A percentile compares a stretch with the other conserved stretches of the same genome.
These are phyloP conservation scores for Labeo calbasu DNA, from an alignment of 2,797 vertebrate genomes.

Conservation along the genomic window DNA sequence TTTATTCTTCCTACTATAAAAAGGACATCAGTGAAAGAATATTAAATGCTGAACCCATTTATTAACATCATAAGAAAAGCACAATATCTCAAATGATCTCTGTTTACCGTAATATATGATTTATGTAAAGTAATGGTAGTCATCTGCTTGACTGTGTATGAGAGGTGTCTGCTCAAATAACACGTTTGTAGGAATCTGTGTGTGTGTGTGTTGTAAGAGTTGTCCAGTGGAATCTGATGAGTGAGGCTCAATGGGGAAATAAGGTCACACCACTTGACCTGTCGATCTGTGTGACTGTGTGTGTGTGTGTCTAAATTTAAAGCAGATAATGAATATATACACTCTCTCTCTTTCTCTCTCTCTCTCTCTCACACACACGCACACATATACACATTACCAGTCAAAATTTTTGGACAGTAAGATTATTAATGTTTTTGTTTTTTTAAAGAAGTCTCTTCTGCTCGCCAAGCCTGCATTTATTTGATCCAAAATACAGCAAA, in stretches of 20 bases:
- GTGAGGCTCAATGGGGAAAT: slow-evolving; percentile 5
- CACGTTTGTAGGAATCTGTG: not conserved
- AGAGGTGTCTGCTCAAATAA: not conserved
- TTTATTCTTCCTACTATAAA: not conserved
- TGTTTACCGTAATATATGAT: slow-evolving; percentile 2
- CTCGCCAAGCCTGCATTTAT: too few species aligned
- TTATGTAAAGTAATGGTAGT: not conserved
- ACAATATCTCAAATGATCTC: not conserved
- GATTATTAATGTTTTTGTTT: too few species aligned
- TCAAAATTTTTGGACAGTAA: too few species aligned
- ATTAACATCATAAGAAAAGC: not conserved
- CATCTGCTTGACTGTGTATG: not conserved
- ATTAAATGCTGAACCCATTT: not conserved
- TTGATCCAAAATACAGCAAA: too few species aligned
- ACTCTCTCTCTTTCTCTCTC: too few species aligned
- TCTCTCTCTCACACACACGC: too few species aligned
- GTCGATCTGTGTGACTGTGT: not conserved
- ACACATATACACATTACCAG: too few species aligned
- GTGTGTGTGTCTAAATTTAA: too few species aligned
- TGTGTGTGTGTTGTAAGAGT: slow-evolving; percentile 3
- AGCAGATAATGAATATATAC: too few species aligned
- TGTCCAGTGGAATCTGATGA: slow-evolving; percentile 7
- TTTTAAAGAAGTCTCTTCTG: too few species aligned
- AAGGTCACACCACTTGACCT: slow-evolving; percentile 40
- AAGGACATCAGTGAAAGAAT: not conserved